Evolutionary conservation across 2,888 invertebrate genomes (phyloP).

Genomic region (Zygaena filipendulae): DNA sequence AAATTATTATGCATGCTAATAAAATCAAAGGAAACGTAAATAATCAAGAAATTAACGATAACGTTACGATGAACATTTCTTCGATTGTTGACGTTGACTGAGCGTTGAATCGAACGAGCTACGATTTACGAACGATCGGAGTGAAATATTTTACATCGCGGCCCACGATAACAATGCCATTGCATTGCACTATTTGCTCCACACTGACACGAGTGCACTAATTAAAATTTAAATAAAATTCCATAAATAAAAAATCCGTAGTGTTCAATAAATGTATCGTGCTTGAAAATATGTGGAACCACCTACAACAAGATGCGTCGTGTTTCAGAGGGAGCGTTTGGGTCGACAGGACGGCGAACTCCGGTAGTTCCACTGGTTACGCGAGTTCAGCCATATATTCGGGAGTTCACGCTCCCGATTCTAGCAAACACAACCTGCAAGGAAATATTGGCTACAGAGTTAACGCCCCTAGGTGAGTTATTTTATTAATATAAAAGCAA

Average conservation of each 20-base stretch:
- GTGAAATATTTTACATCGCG: conserved; percentile 22
- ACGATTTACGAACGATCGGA: conserved; percentile 46
- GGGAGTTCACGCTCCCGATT: conserved; percentile 59
- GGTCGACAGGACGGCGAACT: conserved; percentile 76
- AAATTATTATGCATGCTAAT: too few species aligned
- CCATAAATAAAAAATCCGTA: too few species aligned
- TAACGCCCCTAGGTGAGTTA: conserved; percentile 73
- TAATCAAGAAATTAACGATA: conserved; percentile 15
- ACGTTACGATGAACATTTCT: conserved; percentile 43
- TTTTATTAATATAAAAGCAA: conserved; percentile 13
- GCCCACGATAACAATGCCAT: conserved; percentile 9
- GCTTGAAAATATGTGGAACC: too few species aligned
- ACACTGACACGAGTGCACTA: conserved; percentile 29
- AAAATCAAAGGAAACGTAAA: too few species aligned
- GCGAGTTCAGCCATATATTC: conserved; percentile 51
- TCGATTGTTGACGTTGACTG: conserved; percentile 49
- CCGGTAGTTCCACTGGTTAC: conserved; percentile 73
- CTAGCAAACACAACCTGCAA: conserved; percentile 61
- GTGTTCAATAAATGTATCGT: too few species aligned
- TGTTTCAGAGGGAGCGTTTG: conserved; percentile 75
- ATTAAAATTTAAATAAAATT: conserved; percentile 17
- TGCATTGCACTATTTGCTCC: conserved; percentile 6
- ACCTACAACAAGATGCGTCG: conserved; percentile 43
- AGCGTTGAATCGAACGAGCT: too few species aligned
- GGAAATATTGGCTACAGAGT: conserved; percentile 70